Evolutionary conservation across 1,140 invertebrate species (phyloP).

Genomic region (Calosoma granatense): DNA sequence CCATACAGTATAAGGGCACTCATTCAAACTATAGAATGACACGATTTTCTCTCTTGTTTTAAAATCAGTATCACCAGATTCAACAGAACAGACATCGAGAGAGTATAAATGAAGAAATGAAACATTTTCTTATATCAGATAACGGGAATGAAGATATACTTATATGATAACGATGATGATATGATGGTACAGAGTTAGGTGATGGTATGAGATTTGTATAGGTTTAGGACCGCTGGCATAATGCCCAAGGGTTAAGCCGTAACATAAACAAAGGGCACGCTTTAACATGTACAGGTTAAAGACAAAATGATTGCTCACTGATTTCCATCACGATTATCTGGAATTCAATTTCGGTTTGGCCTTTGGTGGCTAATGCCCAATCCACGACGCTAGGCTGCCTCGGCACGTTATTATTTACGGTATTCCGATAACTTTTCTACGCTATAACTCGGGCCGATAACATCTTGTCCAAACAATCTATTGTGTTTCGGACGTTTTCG

Average conservation of each 20-base stretch:
- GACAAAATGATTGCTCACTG: conserved; percentile 2
- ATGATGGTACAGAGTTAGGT: no score
- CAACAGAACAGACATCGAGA: no score
- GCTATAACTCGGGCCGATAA: not conserved
- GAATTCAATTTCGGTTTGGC: conserved; percentile 2
- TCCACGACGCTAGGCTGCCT: not conserved
- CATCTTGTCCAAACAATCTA: not conserved
- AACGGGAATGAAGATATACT: no score
- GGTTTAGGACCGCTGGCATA: not conserved
- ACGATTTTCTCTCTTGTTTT: no score
- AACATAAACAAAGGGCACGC: conserved; percentile 7
- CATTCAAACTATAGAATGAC: no score
- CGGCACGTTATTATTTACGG: not conserved
- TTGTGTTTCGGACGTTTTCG: not conserved
- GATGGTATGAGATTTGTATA: no score
- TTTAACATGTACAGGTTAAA: conserved; percentile 3
- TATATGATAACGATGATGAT: no score
- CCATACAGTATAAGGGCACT: no score
- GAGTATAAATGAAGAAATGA: no score
- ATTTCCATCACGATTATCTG: conserved; percentile 6
- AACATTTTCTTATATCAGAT: no score
- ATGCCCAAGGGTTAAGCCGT: not conserved
- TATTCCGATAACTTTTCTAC: not conserved
- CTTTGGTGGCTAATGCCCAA: not conserved
- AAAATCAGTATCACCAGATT: no score